Conservation (phyloP, 2,797 vertebrate species). For the Acomys russatus region DNA sequence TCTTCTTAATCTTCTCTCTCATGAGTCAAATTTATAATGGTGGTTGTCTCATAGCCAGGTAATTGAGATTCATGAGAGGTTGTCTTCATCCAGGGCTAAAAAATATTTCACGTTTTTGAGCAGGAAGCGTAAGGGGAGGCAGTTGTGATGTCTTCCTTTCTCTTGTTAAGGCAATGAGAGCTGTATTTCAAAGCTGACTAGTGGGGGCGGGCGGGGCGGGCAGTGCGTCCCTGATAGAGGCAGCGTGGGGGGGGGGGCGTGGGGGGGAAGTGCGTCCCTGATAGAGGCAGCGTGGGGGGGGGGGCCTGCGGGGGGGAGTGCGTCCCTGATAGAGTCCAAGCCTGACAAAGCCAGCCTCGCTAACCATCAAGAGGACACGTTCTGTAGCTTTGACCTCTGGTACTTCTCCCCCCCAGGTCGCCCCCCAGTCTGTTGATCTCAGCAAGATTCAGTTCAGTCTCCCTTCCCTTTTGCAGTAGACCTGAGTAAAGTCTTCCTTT, state of each 20-base stretch:
- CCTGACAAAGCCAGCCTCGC: background rate
- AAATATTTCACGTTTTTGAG: background rate
- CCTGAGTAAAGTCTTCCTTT: background rate
- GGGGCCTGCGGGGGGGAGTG: fast-evolving
- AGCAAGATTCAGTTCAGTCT: background rate
- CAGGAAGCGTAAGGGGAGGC: background rate
- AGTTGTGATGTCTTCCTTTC: background rate
- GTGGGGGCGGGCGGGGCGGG: no score
- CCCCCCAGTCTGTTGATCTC: background rate
- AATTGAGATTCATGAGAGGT: background rate
- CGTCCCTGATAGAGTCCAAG: background rate
- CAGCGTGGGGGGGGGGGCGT: no score
- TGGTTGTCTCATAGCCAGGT: background rate
- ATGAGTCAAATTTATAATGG: background rate
- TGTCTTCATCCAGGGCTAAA: background rate
- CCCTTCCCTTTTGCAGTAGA: background rate
- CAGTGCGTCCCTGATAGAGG: background rate
- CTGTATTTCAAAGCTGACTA: background rate
- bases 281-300: background rate
- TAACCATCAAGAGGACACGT: background rate
- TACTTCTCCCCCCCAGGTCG: no score
- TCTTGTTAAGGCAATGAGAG: background rate
- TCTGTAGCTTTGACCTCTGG: background rate
- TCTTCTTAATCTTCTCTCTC: background rate
- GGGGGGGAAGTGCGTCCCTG: background rate